Conservation (phyloP, 2,113 vertebrate species). For the Fukomys damarensis region DNA sequence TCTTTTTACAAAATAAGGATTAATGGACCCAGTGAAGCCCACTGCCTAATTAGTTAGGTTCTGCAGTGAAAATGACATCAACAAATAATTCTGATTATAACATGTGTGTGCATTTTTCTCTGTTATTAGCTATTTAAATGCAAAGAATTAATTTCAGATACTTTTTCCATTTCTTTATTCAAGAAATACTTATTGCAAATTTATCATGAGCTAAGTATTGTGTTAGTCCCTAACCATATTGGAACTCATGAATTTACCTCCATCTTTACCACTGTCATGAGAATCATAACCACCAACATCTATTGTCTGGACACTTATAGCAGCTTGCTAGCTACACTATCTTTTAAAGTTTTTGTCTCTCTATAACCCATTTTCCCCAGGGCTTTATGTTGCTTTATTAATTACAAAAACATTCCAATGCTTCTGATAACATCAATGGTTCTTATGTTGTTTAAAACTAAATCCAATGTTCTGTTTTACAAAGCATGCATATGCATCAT, state of each 20-base stretch:
- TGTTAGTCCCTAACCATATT: neutral
- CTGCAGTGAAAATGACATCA: neutral
- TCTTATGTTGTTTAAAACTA: neutral
- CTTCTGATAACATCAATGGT: neutral
- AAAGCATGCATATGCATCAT: neutral
- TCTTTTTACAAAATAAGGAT: neutral
- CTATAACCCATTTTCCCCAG: neutral
- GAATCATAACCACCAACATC: neutral
- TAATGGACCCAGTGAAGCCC: neutral
- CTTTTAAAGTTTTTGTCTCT: neutral
- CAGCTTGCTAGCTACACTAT: neutral
- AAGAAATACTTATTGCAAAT: neutral
- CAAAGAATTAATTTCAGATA: conserved; percentile 29
- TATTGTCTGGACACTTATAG: neutral
- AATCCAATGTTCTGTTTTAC: neutral
- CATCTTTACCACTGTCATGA: neutral
- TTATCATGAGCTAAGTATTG: neutral
- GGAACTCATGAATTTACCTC: neutral
- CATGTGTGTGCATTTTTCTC: neutral
- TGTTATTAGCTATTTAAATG: neutral
- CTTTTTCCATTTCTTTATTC: neutral
- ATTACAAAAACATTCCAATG: neutral
- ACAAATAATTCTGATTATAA: conserved; percentile 26
- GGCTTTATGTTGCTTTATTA: neutral
- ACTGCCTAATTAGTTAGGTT: neutral